These are phyloP conservation scores for Echinarachnius parma DNA, from an alignment of 53 echinoderm and acorn worm species.

Conservation along the genomic window DNA sequence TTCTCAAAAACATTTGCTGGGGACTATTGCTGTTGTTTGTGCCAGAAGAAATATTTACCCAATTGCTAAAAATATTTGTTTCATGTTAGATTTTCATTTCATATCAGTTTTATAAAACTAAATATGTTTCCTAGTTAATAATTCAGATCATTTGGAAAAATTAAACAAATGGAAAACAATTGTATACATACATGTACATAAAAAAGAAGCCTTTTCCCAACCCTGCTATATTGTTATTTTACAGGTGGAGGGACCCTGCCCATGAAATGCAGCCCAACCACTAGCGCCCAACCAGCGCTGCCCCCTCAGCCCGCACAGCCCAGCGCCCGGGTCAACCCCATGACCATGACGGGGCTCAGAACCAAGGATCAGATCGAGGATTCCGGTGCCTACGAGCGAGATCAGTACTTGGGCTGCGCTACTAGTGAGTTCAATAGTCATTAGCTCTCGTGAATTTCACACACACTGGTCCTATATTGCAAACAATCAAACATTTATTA, in stretches of 20 bases:
- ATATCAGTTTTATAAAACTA: too few species aligned
- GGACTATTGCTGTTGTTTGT: too few species aligned
- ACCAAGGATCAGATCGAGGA: slow-evolving; percentile 78
- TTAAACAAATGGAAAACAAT: too few species aligned
- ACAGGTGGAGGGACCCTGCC: slow-evolving; percentile 76
- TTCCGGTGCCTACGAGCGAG: slow-evolving; percentile 84
- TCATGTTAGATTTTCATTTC: too few species aligned
- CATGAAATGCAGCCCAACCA: slow-evolving; percentile 70
- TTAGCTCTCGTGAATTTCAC: background rate
- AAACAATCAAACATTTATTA: background rate
- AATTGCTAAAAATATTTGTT: too few species aligned
- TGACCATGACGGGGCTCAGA: slow-evolving; percentile 52
- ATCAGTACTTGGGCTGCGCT: slow-evolving; percentile 68
- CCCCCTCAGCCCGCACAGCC: slow-evolving; percentile 43
- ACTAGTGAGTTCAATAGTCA: slow-evolving; percentile 77
- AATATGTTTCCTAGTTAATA: too few species aligned
- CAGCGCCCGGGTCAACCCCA: slow-evolving; percentile 48
- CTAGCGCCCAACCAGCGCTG: slow-evolving; percentile 53
- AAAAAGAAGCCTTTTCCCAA: too few species aligned
- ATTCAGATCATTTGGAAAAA: too few species aligned
- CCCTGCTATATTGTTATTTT: background rate
- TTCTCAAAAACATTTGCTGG: too few species aligned
- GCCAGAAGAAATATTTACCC: too few species aligned
- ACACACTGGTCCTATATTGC: background rate
- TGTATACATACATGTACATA: too few species aligned